Evolutionary conservation across 2,113 vertebrate species (phyloP).

Genomic region (Balaeniceps rex): DNA sequence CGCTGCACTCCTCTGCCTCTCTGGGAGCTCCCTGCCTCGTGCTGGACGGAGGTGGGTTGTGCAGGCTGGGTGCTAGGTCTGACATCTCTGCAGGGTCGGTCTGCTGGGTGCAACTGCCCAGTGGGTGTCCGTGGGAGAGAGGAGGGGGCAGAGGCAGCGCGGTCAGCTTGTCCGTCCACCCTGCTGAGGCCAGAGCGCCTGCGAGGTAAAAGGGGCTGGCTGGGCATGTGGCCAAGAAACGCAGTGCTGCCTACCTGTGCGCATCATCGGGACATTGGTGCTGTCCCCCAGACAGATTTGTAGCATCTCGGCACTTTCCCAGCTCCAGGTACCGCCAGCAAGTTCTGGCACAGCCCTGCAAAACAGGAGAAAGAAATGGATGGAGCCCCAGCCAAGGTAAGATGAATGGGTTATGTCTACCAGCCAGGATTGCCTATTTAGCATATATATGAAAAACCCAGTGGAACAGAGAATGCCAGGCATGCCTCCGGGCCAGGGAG

Average conservation of each 20-base stretch:
- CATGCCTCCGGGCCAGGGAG: not conserved
- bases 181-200: not conserved
- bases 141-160: not conserved
- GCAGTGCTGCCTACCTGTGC: not conserved
- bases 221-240: not conserved
- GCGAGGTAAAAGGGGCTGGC: not conserved
- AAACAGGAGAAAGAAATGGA: not conserved
- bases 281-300: not conserved
- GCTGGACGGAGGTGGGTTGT: not conserved
- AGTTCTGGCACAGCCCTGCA: not conserved
- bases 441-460: not conserved
- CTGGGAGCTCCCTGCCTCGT: rapidly evolving
- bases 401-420: not conserved
- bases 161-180: not conserved
- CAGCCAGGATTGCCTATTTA: not conserved
- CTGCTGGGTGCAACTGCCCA: not conserved
- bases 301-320: not conserved
- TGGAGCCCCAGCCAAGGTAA: not conserved
- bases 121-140: not conserved
- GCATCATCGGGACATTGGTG: not conserved
- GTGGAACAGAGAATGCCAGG: not conserved
- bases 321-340: not conserved
- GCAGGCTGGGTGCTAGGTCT: not conserved
- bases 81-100: not conserved
- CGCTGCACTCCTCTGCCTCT: not conserved